Base-by-base conservation (phyloP, 2,113 vertebrate species). In the Piaya cayana region DNA sequence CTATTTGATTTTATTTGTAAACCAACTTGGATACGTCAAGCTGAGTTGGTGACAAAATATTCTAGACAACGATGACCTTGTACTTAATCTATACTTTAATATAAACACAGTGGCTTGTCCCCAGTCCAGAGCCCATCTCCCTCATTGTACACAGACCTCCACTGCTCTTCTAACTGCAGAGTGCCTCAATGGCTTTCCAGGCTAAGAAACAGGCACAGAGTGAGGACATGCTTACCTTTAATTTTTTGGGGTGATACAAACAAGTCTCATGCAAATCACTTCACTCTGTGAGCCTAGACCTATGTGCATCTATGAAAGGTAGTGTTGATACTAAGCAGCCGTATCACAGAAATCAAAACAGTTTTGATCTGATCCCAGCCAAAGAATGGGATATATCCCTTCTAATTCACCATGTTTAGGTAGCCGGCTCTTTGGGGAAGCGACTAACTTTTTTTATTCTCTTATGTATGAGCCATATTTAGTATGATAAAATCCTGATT, bases 31-130 rank as follows among this genome's bases (percentile, higher is more conserved):
- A 17, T 6, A 55, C 45, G 60, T 52, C 20, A 70, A 56, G 53
- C 6, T 17, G 27, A 81, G 47, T 34, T 52, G 43, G 30, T 52
- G 49, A 43, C 43, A 88, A 39, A 81, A 11, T 22, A 37, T 11
- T 63, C n/a, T 52, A 42, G 5, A 47, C 63, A 32, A 55, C 0
- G 0, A 68, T 60, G 64, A 30, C 1, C 9, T 60, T 1, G 1
- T 15, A 42, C 30, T 78, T 34, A 45, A 32, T 2, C 2, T 42
- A 15, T 2, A 26, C 6, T 82, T 64, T 10, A n/a, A 68, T 21
- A 23, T 25, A 23, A 85, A 59, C 7, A 7, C 0, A 43, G 13
- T n/a, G 23, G 20, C 23, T 36, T 36, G 45, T 27, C 39, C 68
- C 53, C 12, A 5, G 39, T 39, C 14, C 36, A 58, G 49, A 49